phyloP scores from a whole-genome alignment of 1,140 invertebrate genomes.

The Cotesia chilonis region DNA sequence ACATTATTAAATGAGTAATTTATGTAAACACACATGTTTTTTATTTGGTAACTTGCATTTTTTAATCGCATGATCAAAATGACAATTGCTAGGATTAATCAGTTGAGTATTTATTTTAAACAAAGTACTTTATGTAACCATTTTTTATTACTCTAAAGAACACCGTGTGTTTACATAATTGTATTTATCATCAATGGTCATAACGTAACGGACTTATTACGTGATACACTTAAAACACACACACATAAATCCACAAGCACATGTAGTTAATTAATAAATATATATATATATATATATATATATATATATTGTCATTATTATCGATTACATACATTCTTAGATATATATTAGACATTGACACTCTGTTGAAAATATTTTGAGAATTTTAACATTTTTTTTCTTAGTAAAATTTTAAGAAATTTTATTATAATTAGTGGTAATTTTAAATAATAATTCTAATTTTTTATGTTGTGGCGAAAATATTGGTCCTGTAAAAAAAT shows the following conservation, averaged over 20 bases:
- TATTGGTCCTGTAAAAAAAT: too few species aligned
- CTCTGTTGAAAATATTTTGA: too few species aligned
- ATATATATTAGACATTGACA: not conserved
- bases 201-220: not conserved
- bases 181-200: constrained; percentile 4
- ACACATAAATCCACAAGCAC: not conserved
- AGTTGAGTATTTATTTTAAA: too few species aligned
- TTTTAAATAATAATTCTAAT: too few species aligned
- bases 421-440: too few species aligned
- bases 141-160: too few species aligned
- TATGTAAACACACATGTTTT: not conserved
- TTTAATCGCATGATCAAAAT: not conserved
- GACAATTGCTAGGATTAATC: constrained; percentile 2
- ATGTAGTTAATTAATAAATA: not conserved
- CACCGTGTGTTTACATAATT: not conserved
- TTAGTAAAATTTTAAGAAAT: too few species aligned
- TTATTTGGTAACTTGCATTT: not conserved
- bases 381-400: too few species aligned
- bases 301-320: constrained; percentile 5
- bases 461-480: too few species aligned
- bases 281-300: not conserved
- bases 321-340: not conserved
- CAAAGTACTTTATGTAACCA: too few species aligned
- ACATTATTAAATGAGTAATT: constrained; percentile 21
- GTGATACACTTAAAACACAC: not conserved